These are phyloP conservation scores for Cryptocheilus praepositus DNA, from an alignment of 2,888 invertebrate genomes.

Conservation along the genomic window DNA sequence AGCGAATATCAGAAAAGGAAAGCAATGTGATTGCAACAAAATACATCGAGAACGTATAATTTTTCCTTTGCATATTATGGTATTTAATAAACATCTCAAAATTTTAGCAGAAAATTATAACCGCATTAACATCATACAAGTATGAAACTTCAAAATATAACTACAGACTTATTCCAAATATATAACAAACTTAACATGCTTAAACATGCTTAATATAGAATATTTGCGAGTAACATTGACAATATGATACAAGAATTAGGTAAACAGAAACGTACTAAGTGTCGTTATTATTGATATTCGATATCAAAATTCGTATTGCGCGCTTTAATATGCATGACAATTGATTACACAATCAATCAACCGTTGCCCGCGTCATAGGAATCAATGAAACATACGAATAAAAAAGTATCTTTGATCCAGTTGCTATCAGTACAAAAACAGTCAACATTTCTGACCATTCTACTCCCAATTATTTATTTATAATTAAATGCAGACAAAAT, in stretches of 20 bases:
- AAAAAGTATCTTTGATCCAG: constrained; percentile 41
- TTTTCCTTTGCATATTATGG: no score
- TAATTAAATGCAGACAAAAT: constrained; percentile 63
- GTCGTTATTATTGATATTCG: constrained; percentile 1
- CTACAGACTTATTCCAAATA: constrained; percentile 35
- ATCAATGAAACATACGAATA: constrained; percentile 28
- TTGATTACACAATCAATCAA: constrained; percentile 26
- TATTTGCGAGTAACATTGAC: constrained; percentile 43
- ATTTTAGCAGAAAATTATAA: no score
- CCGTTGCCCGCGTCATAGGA: constrained; percentile 23
- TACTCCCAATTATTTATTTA: constrained; percentile 4
- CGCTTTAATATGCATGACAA: no score
- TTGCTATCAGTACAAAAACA: constrained; percentile 26
- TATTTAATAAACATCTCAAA: no score
- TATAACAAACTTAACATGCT: constrained; percentile 52
- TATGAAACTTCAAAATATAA: no score
- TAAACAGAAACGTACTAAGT: constrained; percentile 15
- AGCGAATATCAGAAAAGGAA: no score
- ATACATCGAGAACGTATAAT: no score
- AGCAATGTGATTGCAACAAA: no score
- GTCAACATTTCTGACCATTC: constrained; percentile 18
- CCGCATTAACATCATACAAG: no score
- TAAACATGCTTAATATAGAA: constrained; percentile 48
- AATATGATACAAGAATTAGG: constrained; percentile 40
- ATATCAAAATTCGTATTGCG: constrained; percentile 3